Conservation (phyloP, 2,888 invertebrate species). For the Synanthedon myopaeformis region DNA sequence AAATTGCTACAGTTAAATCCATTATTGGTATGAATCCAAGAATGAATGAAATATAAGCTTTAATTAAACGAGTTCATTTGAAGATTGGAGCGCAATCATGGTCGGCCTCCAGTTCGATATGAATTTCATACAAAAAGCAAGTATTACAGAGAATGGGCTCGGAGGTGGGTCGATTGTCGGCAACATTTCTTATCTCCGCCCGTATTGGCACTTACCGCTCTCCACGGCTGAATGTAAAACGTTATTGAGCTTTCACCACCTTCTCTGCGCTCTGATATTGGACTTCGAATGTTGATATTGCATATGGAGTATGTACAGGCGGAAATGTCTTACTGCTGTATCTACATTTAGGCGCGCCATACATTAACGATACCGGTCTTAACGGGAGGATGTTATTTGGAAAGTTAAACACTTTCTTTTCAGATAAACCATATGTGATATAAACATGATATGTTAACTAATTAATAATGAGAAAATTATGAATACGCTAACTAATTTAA, state of each 20-base stretch:
- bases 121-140: conserved; percentile 28
- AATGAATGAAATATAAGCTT: no score
- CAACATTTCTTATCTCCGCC: conserved; percentile 44
- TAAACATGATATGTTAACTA: no score
- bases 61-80: no score
- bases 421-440: no score
- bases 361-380: no score
- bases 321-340: not conserved
- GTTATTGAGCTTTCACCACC: conserved; percentile 41
- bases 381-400: no score
- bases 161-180: conserved; percentile 33
- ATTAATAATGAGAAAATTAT: no score
- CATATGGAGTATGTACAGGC: conserved; percentile 6
- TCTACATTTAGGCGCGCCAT: not conserved
- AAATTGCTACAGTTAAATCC: no score
- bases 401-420: no score
- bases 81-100: no score
- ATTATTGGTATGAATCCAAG: no score
- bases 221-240: conserved; percentile 34
- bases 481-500: no score
- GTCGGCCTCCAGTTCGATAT: conserved; percentile 14
- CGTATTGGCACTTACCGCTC: conserved; percentile 44
- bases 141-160: conserved; percentile 21
- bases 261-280: conserved; percentile 27
- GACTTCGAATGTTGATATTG: conserved; percentile 22